Evolutionary conservation across 1,140 invertebrate genomes (phyloP).

Genomic region (Bacillus rossius): DNA sequence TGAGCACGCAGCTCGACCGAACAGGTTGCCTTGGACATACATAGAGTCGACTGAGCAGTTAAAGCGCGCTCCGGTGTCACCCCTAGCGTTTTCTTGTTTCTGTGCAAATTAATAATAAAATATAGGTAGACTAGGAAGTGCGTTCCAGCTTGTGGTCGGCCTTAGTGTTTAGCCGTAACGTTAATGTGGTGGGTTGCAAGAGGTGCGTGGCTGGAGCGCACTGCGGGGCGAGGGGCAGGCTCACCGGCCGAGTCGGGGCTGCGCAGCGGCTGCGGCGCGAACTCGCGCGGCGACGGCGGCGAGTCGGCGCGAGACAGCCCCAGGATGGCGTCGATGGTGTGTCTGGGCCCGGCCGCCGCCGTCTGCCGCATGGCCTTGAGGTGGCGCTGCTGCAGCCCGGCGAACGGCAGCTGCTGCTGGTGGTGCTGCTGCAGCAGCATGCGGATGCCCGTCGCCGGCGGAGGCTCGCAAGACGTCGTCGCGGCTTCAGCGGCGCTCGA

Average conservation of each 20-base stretch:
- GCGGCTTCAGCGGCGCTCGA: not conserved
- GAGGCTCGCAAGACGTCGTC: not conserved
- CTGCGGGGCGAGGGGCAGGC: no score
- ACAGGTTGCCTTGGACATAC: no score
- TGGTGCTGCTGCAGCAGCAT: slow-evolving; percentile 6
- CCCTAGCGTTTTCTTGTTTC: no score
- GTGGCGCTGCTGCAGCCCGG: slow-evolving; percentile 2
- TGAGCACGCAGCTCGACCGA: no score
- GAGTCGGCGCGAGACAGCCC: not conserved
- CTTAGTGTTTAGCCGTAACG: no score
- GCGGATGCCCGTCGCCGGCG: slow-evolving; percentile 4
- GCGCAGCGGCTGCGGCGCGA: not conserved
- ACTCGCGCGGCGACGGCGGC: not conserved
- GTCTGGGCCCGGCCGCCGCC: not conserved
- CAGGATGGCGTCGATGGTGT: slow-evolving; percentile 15
- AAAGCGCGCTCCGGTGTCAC: no score
- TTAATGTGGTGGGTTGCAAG: no score
- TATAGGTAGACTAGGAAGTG: no score
- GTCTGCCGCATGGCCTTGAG: slow-evolving; percentile 1
- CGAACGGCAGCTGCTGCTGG: not conserved
- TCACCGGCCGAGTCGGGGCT: not conserved
- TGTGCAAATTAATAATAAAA: no score
- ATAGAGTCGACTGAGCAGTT: no score
- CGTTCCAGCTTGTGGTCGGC: no score
- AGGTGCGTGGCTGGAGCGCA: no score